These are phyloP conservation scores for Drosophila orena DNA, from an alignment of 1,140 invertebrate species.

Conservation along the genomic window DNA sequence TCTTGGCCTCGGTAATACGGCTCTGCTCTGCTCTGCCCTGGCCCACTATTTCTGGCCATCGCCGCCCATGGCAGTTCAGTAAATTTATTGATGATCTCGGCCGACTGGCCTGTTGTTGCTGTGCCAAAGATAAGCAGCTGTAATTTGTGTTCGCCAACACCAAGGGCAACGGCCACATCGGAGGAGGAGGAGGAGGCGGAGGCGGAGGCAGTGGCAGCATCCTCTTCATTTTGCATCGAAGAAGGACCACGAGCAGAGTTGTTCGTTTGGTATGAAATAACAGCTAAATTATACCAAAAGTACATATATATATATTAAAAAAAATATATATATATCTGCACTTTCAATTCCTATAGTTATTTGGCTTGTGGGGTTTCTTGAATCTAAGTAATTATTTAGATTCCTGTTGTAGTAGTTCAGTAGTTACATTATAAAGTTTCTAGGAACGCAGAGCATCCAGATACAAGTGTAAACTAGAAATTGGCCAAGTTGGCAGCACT, in stretches of 20 bases:
- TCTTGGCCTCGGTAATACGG: constrained; percentile 6
- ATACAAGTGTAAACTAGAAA: not conserved
- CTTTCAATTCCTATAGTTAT: no score
- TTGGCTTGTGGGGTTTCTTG: not conserved
- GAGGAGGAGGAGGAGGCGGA: constrained; percentile 10
- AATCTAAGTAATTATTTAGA: not conserved
- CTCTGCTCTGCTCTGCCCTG: constrained; percentile 19
- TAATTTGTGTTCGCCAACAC: constrained; percentile 79
- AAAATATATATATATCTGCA: not conserved
- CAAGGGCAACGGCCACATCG: constrained; percentile 53
- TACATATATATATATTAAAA: not conserved
- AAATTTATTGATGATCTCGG: constrained; percentile 83
- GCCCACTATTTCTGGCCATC: constrained; percentile 64
- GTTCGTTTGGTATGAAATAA: not conserved
- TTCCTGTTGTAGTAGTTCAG: no score
- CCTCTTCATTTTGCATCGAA: constrained; percentile 15
- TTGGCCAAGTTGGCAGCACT: not conserved
- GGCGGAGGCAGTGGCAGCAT: constrained; percentile 17
- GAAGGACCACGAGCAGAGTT: constrained; percentile 21
- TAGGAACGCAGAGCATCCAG: not conserved
- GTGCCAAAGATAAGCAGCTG: constrained; percentile 81
- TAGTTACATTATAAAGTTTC: not conserved
- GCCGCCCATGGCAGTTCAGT: constrained; percentile 48
- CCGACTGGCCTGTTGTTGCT: constrained; percentile 51
- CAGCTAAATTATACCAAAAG: not conserved